Evolutionary conservation across 2,797 vertebrate species (phyloP), one percentile per base, ranked within the genome.

Genomic region (Vultur gryphus): DNA sequence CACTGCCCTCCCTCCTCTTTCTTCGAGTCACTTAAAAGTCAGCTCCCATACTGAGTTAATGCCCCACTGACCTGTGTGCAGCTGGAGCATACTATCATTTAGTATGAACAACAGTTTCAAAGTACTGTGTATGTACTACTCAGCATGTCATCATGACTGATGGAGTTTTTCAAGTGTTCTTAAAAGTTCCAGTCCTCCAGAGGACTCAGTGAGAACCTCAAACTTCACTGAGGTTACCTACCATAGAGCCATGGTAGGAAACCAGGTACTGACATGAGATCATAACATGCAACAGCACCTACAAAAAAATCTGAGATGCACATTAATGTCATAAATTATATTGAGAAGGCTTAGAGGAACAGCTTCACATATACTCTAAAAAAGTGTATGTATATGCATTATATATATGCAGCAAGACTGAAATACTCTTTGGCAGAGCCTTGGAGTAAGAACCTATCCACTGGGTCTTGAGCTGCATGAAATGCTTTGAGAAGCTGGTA

Each of bases 11-110:
- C 28, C 29, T 78, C 44, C 31, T 82, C 26, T 58, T 70, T 46
- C 37, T 91, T 65, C 12, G 21, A 43, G 46, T 15, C 35, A 15
- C 33, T 79, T 35, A 29, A 10, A 54, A 61, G 49, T 39, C 57
- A 57, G 59, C n/a, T 86, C 26, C 65, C 13, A 5, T 37, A 6
- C 0, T 2, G 72, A 44, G 20, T 65, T 71, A 62, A 8, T 72
- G 49, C 19, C 43, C 24, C 7, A 1, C 61, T 57, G 84, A 39
- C 54, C 77, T 25, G 9, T 46, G 61, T 52, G 51, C 25, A 49
- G 44, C 54, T 10, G 1, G 4, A 35, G 29, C 3, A 9, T 16
- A 11, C 43, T 5, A 18, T 19, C 7, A 0, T 70, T n/a, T 18
- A 58, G 14, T 21, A 39, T 31, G 41, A 93, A 8, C 43, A 78